phyloP scores from a whole-genome alignment of 2,113 vertebrate genomes.

The Paramisgurnus dabryanus region DNA sequence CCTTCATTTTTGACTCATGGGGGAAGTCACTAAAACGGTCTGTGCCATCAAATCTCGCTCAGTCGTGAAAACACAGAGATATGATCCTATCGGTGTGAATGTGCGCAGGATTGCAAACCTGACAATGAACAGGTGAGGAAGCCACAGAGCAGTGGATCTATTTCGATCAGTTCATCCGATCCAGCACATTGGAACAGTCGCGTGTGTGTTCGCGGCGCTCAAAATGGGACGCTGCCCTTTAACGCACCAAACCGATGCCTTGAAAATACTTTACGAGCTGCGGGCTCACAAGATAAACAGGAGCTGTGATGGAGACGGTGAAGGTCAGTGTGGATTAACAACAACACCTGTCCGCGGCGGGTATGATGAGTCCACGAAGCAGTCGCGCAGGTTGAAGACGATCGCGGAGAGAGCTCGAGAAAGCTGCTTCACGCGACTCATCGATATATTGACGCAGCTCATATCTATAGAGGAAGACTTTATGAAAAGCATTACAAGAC shows the following conservation, averaged over 20 bases:
- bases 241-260: conserved; percentile 23
- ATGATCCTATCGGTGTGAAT: neutral
- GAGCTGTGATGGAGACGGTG: neutral
- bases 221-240: conserved; percentile 23
- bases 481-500: neutral
- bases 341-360: neutral
- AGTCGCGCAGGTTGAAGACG: neutral
- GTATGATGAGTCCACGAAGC: neutral
- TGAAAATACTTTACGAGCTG: conserved; percentile 15
- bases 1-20: neutral
- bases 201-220: neutral
- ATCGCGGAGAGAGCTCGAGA: conserved; percentile 45
- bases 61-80: neutral
- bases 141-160: too few relatives aligned
- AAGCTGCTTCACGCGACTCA: conserved; percentile 32
- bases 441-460: conserved; percentile 40
- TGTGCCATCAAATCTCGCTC: neutral
- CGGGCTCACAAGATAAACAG: neutral
- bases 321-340: neutral
- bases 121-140: neutral
- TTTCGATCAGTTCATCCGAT: too few relatives aligned
- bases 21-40: conserved; percentile 23
- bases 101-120: neutral
- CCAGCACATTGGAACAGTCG: neutral
- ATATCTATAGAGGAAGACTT: conserved; percentile 49